phyloP scores from a whole-genome alignment of 2,113 vertebrate species.

The Notiomystis cincta region DNA sequence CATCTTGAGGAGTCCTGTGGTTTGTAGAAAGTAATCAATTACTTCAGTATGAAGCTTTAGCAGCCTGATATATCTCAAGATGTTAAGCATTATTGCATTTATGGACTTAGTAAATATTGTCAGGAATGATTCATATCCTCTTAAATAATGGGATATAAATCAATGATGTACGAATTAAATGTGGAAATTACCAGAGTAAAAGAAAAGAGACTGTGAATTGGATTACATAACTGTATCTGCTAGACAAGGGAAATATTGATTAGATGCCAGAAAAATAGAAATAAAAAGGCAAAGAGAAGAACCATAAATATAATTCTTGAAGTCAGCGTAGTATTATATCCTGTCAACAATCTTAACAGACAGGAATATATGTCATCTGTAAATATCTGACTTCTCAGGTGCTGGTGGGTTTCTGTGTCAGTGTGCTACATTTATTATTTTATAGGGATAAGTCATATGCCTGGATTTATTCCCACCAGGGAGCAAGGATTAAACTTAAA shows the following conservation, averaged over 20 bases:
- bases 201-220: neutral
- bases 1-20: neutral
- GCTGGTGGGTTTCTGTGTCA: neutral
- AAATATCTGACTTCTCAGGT: neutral
- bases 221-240: neutral
- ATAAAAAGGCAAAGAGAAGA: neutral
- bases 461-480: neutral
- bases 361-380: neutral
- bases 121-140: neutral
- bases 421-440: neutral
- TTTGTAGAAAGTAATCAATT: neutral
- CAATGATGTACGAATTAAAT: neutral
- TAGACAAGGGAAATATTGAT: neutral
- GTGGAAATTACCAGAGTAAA: neutral
- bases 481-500: neutral
- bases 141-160: neutral
- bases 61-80: neutral
- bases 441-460: neutral
- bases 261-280: neutral
- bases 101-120: neutral
- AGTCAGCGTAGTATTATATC: neutral
- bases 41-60: neutral
- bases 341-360: neutral
- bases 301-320: neutral
- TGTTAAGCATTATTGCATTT: neutral